Evolutionary conservation across 1,140 invertebrate species (phyloP), one percentile per base, ranked within the genome.

Genomic region (Leptonema lineaticorne): DNA sequence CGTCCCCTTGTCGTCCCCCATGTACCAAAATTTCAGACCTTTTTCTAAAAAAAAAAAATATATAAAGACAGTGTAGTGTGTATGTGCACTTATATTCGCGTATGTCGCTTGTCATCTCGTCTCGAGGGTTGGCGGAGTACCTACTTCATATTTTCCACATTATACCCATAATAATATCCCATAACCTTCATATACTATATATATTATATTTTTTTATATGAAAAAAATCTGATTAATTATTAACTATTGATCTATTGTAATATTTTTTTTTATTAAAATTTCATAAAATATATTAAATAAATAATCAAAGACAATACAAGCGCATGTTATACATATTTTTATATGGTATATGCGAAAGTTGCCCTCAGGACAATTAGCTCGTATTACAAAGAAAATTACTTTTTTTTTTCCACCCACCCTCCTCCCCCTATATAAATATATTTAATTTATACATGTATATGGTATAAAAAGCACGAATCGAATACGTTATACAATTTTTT

Each of bases 1-100:
- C 59, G 45, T 62, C 59, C 59, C 59, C 59, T 7, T 53, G 24
- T 26, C 22, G 20, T 53, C 50, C 50, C 50, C 50, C 9, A 24
- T n/a, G n/a, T n/a, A n/a, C 2, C 24, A 11, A 1, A 20, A 53
- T 53, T 24, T 26, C 37, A 41, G 37, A 14, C 11, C 30, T 33
- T n/a, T n/a, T 33, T 33, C 30, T 6, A 33, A 11, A 33, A 11
- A 14, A 41, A 3, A 41, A 14, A 9, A 3, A 41, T 41, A 16
- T 2, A 14, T 41, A 11, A 11, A 41, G 37, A 16, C 16, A 41
- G 30, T 11, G 9, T 41, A n/a, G n/a, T n/a, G n/a, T n/a, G n/a
- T n/a, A n/a, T n/a, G n/a, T n/a, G n/a, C n/a, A n/a, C n/a, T n/a
- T n/a, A n/a, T n/a, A n/a, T n/a, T n/a, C n/a, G n/a, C 2, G 22